Evolutionary conservation across 2,113 vertebrate genomes (phyloP), one percentile per base, ranked within the genome.

Genomic region (Eleginops maclovinus): DNA sequence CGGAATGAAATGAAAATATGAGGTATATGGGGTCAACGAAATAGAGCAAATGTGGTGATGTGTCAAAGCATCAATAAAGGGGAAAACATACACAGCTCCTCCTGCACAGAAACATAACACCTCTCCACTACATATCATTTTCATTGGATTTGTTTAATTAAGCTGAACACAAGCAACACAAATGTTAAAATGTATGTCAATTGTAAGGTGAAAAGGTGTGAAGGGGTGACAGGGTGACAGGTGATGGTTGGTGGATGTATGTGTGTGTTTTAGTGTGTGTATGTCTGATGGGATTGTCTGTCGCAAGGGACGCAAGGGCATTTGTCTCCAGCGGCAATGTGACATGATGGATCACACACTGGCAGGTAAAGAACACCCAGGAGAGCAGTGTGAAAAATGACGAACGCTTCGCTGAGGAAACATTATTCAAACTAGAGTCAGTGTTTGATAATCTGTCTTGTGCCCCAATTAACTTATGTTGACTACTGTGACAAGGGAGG

Each of bases 321-420:
- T 89, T 84, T 76, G 74, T 91, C 86, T 83, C 78, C 66, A 63
- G 72, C 71, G 66, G 71, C 24, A 8, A 60, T 44, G 46, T 74
- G 86, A 82, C 85, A 26, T 89, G 86, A 91, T 76, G 72, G 83
- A 92, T 87, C 22, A 53, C 71, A 12, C 44, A 4, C 1, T 9
- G 49, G 50, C 24, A 61, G 66, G 62, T 55, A 51, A 77, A 88
- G 74, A 46, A 61, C 76, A 78, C 54, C 83, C 84, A 43, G 68
- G 81, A 89, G 84, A 85, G 73, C 67, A 28, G 41, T 9, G 41
- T 72, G 84, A 84, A 75, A 88, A 86, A 90, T 77, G 65, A 82
- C 22, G 65, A 16, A 56, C 41, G 61, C 68, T 68, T 72, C 19
- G 49, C 72, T 54, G 74, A 83, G 78, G 74, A 79, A 73, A 77